Conservation (phyloP, 2,888 invertebrate species). For the Agonopterix subpropinquella region DNA sequence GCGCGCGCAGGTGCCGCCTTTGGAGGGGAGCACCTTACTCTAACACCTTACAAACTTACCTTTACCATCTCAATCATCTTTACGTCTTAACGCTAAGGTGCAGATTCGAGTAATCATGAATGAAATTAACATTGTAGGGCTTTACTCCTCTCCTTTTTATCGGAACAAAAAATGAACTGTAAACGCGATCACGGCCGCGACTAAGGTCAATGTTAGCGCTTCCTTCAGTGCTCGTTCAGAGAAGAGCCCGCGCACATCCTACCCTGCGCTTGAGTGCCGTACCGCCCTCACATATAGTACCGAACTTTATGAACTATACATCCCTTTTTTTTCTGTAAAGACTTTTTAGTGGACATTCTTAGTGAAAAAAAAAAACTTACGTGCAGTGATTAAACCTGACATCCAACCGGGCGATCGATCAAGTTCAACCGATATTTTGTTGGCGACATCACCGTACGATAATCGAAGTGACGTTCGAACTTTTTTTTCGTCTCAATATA, state of each 20-base stretch:
- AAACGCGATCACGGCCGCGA: constrained; percentile 76
- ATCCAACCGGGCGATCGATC: constrained; percentile 57
- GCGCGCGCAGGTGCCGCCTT: constrained; percentile 70
- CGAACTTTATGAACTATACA: constrained; percentile 7
- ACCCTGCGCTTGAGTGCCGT: constrained; percentile 37
- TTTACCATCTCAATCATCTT: constrained; percentile 18
- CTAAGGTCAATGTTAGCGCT: constrained; percentile 76
- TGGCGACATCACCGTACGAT: constrained; percentile 48
- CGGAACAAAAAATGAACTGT: constrained; percentile 76
- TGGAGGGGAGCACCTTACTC: constrained; percentile 72
- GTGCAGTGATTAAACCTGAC: constrained; percentile 46
- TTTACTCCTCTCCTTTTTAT: constrained; percentile 76
- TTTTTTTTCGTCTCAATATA: constrained; percentile 34
- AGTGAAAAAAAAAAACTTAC: background rate
- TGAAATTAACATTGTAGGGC: constrained; percentile 49
- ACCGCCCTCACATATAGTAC: constrained; percentile 38
- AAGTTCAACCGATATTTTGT: constrained; percentile 45
- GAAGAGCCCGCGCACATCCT: constrained; percentile 71
- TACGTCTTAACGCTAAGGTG: constrained; percentile 13
- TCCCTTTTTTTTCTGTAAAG: background rate
- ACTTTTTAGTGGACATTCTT: background rate
- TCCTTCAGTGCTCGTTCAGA: constrained; percentile 74
- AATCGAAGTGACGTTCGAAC: constrained; percentile 48
- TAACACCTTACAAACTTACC: constrained; percentile 58
- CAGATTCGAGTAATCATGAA: background rate